Conservation (phyloP, 2,888 invertebrate species). For the Hedya salicella region DNA sequence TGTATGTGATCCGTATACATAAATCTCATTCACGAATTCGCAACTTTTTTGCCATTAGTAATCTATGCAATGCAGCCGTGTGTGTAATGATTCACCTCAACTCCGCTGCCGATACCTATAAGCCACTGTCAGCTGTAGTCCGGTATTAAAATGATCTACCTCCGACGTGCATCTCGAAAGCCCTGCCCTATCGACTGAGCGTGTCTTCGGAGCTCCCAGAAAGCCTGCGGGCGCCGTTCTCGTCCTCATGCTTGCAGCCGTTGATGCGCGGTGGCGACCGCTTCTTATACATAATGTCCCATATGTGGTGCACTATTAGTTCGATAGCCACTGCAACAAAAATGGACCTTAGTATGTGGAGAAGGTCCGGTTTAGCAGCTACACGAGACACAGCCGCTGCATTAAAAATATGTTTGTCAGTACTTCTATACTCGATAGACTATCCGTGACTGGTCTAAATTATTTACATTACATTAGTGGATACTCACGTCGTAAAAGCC, state of each 20-base stretch:
- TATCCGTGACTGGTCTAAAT: too few relatives aligned
- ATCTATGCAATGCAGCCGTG: too few relatives aligned
- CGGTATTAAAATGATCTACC: neutral
- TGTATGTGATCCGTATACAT: too few relatives aligned
- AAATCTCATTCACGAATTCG: too few relatives aligned
- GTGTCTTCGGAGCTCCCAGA: conserved; percentile 82
- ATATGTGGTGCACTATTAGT: conserved; percentile 99
- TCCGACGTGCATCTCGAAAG: conserved; percentile 13
- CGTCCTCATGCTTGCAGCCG: conserved; percentile 62
- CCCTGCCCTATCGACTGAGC: conserved; percentile 77
- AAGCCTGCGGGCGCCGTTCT: conserved; percentile 65
- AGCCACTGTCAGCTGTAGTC: too few relatives aligned
- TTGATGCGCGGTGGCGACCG: conserved; percentile 62
- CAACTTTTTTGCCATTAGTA: too few relatives aligned
- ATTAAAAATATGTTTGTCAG: conserved; percentile 45
- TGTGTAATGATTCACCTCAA: too few relatives aligned
- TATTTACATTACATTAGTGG: too few relatives aligned
- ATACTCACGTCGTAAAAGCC: too few relatives aligned
- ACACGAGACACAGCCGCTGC: conserved; percentile 85
- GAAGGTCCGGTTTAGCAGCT: conserved; percentile 64
- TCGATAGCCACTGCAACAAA: conserved; percentile 99
- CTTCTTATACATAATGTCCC: conserved; percentile 94
- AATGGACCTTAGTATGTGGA: conserved; percentile 65
- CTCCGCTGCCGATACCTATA: too few relatives aligned
- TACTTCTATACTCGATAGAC: neutral